Evolutionary conservation across 2,797 vertebrate species (phyloP).

Genomic region (Falco peregrinus): DNA sequence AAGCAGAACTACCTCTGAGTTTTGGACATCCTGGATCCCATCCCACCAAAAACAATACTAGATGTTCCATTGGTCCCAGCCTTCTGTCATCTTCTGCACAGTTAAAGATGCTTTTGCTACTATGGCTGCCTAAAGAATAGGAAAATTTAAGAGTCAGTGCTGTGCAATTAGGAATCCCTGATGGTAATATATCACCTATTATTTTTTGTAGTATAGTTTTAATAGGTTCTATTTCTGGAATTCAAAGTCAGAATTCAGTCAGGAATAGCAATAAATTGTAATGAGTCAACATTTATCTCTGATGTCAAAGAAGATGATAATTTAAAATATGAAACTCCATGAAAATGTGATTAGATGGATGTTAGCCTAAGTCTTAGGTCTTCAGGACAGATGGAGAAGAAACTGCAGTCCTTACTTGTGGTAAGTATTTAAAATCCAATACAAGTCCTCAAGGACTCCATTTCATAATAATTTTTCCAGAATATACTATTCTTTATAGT

Average conservation of each 20-base stretch:
- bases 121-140: background rate
- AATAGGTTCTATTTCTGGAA: background rate
- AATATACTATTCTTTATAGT: background rate
- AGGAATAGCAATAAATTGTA: background rate
- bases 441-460: background rate
- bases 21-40: background rate
- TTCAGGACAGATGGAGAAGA: background rate
- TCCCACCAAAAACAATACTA: background rate
- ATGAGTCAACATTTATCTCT: background rate
- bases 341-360: background rate
- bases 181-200: background rate
- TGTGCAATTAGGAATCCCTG: background rate
- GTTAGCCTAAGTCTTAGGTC: background rate
- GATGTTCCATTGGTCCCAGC: background rate
- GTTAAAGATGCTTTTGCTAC: background rate
- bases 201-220: background rate
- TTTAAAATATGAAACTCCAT: background rate
- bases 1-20: background rate
- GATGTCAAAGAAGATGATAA: background rate
- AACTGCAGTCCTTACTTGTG: background rate
- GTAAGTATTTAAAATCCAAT: background rate
- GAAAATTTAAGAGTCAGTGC: background rate
- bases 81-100: background rate
- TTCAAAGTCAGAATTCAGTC: background rate
- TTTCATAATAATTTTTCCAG: background rate